Evolutionary conservation across 92 coral and sea anemone species (phyloP), one percentile per base, ranked within the genome.

Genomic region (Zoanthus gigantus): DNA sequence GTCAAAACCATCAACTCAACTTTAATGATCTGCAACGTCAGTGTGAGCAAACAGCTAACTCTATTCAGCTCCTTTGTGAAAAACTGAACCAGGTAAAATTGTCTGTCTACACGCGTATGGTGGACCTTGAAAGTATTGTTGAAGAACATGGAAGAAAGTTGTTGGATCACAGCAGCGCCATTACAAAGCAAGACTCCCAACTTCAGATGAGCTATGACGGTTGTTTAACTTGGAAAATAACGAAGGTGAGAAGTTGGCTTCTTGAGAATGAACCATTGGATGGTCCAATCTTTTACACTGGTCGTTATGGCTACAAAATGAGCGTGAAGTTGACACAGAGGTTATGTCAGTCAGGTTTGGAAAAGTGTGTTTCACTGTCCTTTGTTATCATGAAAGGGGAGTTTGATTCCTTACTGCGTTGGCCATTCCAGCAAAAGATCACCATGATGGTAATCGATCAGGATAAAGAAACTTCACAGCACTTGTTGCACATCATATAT

Each of bases 351-450:
- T 37, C 42, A 37, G 42, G 42, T 37, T 37, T 37, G 42, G 42
- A 1, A 37, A 1, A 37, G 42, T 2, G 23, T 16, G 10, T 78
- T 32, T 58, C 83, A 3, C 6, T 78, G 56, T 79, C 11, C 73
- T 17, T 79, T 42, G 84, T 79, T 4, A 46, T 79, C 3, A 79
- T 79, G 84, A 72, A 72, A 7, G 84, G 84, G 5, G 72, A 79
- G 37, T 42, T 9, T 28, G 84, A 79, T 37, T n/a, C 73, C 11
- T 8, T 60, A 4, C 72, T 79, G 56, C 56, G 18, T 68, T 79
- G 84, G 84, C 84, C 84, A 7, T 79, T 79, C 54, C 28, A 46
- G 37, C 84, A 63, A 28, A 61, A 79, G 71, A 42, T 79, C 12
- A 61, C 73, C 5, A 79, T 79, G 54, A 63, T 1, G 73, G 14